These are phyloP conservation scores for Lissocephala sabroskyi DNA, from an alignment of 2,888 invertebrate species.

Conservation along the genomic window DNA sequence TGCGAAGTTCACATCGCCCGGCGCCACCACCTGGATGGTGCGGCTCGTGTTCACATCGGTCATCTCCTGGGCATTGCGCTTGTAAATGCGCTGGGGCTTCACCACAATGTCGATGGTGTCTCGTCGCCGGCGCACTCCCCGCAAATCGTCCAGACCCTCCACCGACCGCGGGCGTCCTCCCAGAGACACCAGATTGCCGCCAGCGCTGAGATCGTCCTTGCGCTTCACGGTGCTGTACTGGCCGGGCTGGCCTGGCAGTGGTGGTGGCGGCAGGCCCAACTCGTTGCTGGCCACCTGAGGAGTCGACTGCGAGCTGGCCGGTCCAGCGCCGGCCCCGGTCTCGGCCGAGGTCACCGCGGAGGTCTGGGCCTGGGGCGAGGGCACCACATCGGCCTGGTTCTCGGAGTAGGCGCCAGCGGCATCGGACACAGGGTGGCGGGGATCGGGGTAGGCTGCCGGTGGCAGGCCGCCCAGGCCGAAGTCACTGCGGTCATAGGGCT, in stretches of 20 bases:
- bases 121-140: slow-evolving; percentile 81
- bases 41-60: slow-evolving; percentile 93
- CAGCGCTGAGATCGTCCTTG: slow-evolving; percentile 77
- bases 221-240: slow-evolving; percentile 87
- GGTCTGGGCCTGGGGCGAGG: slow-evolving; percentile 86
- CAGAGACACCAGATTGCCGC: slow-evolving; percentile 81
- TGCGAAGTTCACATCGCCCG: slow-evolving; percentile 93
- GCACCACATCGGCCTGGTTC: slow-evolving; percentile 85
- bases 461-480: slow-evolving; percentile 84
- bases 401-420: slow-evolving; percentile 88
- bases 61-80: slow-evolving; percentile 91
- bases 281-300: slow-evolving; percentile 75
- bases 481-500: slow-evolving; percentile 75
- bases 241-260: slow-evolving; percentile 85
- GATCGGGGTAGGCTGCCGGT: slow-evolving; percentile 89
- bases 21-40: slow-evolving; percentile 93
- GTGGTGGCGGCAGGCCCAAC: slow-evolving; percentile 87
- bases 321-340: slow-evolving; percentile 71
- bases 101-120: slow-evolving; percentile 77
- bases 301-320: slow-evolving; percentile 74
- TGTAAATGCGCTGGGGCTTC: slow-evolving; percentile 81
- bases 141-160: slow-evolving; percentile 85
- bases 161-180: slow-evolving; percentile 91
- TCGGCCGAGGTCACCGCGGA: slow-evolving; percentile 80
- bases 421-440: slow-evolving; percentile 88